These are phyloP conservation scores for Thunnus maccoyii DNA, from an alignment of 2,113 vertebrate genomes.

Conservation along the genomic window DNA sequence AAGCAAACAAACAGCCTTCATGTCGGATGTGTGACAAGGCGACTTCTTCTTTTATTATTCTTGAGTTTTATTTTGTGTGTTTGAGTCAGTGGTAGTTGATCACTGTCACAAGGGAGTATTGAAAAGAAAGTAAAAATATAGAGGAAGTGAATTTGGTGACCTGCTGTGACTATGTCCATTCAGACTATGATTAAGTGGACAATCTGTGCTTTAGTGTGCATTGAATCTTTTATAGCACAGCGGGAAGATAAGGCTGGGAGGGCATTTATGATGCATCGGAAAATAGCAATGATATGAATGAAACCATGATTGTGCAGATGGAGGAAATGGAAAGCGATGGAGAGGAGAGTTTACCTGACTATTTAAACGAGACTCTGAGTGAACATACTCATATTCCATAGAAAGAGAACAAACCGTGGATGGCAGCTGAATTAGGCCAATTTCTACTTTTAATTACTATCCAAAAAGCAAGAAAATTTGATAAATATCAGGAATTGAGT, in stretches of 20 bases:
- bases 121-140: constrained; percentile 26
- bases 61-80: constrained; percentile 17
- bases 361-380: background rate
- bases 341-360: constrained; percentile 12
- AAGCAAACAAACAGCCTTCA: constrained; percentile 54
- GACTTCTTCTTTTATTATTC: constrained; percentile 42
- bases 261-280: constrained; percentile 38
- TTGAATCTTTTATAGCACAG: constrained; percentile 34
- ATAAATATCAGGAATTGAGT: constrained; percentile 13
- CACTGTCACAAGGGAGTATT: constrained; percentile 31
- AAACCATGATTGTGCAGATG: constrained; percentile 33
- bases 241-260: background rate
- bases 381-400: background rate
- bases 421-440: background rate
- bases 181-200: constrained; percentile 36
- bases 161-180: constrained; percentile 23
- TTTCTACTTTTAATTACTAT: constrained; percentile 17
- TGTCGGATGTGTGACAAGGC: constrained; percentile 31
- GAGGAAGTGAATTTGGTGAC: constrained; percentile 27
- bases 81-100: constrained; percentile 31
- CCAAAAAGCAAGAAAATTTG: background rate
- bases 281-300: constrained; percentile 39
- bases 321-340: constrained; percentile 25
- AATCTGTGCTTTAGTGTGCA: constrained; percentile 5
- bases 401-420: background rate